A percentile compares a stretch with the other conserved stretches of the same genome.
phyloP scores from a whole-genome alignment of 2,888 invertebrate genomes.

The Melipona bicolor region DNA sequence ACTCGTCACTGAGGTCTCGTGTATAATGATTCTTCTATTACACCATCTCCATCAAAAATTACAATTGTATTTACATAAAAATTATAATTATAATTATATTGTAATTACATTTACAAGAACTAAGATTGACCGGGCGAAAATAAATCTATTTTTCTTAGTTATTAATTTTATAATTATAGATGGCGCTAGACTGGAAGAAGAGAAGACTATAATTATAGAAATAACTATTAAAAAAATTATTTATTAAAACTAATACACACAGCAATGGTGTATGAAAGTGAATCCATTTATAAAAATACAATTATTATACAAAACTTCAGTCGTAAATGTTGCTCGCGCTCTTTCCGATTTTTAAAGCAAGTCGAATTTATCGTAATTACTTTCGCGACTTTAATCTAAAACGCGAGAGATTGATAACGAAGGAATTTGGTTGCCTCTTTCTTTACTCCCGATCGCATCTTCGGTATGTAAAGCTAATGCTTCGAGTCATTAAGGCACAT shows the following conservation, averaged over 20 bases:
- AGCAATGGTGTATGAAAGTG: too few species aligned
- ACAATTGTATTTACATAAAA: too few species aligned
- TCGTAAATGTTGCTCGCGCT: not conserved
- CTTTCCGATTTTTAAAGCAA: not conserved
- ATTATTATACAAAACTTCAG: not conserved
- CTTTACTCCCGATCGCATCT: slow-evolving; percentile 15
- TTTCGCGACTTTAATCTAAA: not conserved
- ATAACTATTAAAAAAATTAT: too few species aligned
- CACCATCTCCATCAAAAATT: too few species aligned
- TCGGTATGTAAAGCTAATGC: slow-evolving; percentile 51
- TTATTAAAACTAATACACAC: too few species aligned
- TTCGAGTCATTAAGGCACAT: slow-evolving; percentile 47
- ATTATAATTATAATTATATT: not conserved
- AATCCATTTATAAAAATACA: too few species aligned
- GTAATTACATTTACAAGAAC: not conserved
- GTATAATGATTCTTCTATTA: too few species aligned
- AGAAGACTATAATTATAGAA: too few species aligned
- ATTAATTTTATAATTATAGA: not conserved
- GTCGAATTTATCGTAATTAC: slow-evolving; percentile 8
- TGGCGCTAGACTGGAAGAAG: too few species aligned
- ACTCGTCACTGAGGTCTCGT: too few species aligned
- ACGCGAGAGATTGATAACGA: slow-evolving; percentile 19
- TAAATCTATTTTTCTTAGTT: not conserved
- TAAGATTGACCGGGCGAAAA: not conserved
- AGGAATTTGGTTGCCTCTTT: slow-evolving; percentile 28